Base-by-base conservation (phyloP, 2,113 vertebrate genomes). In the Sebastes schlegelii region DNA sequence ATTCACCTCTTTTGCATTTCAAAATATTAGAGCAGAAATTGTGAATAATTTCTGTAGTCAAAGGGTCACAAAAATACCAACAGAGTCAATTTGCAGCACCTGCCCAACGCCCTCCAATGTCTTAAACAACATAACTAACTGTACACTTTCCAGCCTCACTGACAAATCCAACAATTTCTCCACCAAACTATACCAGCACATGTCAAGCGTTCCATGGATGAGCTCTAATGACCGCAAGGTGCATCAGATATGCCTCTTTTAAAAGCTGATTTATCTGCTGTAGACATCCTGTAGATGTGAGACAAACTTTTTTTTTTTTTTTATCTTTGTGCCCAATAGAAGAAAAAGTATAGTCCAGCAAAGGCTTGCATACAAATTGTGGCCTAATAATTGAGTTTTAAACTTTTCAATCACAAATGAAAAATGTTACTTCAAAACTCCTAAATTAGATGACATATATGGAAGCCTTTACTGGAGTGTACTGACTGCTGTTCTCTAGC, bases 21-120 rank as follows among this genome's bases (percentile, higher is more conserved):
- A 26, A 52, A 60, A 58, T 58, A 34, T 16, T 16, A 21, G 34
- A 76, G 23, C 13, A 42, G 13, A 71, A 46, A 58, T 21, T 64
- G 5, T 42, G 14, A 48, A 12, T 54, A 8, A n/a, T 42, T 23
- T 68, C 21, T 57, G 4, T 3, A 23, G 16, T 73, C 42, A 58
- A 66, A 42, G n/a, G 43, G 57, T 42, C n/a, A 66, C n/a, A 42
- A 51, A 82, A 21, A 52, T 26, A 17, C 45, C 5, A 81, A 70
- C 62, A 58, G 26, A 78, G 64, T 74, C 49, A 66, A 34, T 61
- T 40, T 45, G 21, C 58, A 72, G 8, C 74, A 64, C 49, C 68
- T 82, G 61, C 16, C 19, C 4, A 61, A 65, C 48, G 1, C 40
- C 52, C 52, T 61, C 65, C 43, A n/a, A 65, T 45, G 23, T 3